These are phyloP conservation scores for Esox niger DNA, from an alignment of 2,113 vertebrate species.

Conservation along the genomic window DNA sequence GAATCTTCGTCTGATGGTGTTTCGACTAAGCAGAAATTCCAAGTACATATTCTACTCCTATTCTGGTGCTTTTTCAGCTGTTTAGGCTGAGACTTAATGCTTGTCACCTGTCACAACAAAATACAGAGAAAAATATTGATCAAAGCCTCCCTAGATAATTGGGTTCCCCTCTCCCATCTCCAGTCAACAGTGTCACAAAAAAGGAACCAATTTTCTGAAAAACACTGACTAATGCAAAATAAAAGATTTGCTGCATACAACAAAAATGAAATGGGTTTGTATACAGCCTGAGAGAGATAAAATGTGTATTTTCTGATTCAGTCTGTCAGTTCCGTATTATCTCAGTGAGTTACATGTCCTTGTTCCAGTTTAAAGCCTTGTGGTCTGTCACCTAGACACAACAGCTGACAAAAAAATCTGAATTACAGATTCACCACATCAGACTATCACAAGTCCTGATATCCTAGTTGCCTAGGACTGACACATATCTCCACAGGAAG, in stretches of 20 bases:
- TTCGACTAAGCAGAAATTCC: no score
- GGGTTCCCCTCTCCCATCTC: conserved; percentile 11
- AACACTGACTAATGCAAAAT: not conserved
- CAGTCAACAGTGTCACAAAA: not conserved
- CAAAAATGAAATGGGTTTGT: not conserved
- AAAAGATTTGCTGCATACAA: not conserved
- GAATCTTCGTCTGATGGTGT: no score
- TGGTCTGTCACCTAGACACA: no score
- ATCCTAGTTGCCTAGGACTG: not conserved
- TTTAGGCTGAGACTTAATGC: conserved; percentile 13
- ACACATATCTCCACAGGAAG: no score
- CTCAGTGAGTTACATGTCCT: no score
- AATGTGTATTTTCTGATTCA: conserved; percentile 4
- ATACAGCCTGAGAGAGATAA: not conserved
- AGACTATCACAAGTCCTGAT: not conserved
- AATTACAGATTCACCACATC: no score
- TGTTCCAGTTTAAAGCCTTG: no score
- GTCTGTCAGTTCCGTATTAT: not conserved
- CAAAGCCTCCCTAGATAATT: conserved; percentile 16
- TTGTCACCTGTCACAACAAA: conserved; percentile 9
- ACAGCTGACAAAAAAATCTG: conserved; percentile 19
- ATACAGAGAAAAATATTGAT: conserved; percentile 19
- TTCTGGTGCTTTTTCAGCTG: conserved; percentile 17
- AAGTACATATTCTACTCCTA: conserved; percentile 5
- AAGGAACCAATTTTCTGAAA: not conserved